Percentiles rank a stretch among this genome's conserved stretches.
These are phyloP conservation scores for Drosophila lutescens DNA, from an alignment of 2,888 invertebrate genomes.

Conservation along the genomic window DNA sequence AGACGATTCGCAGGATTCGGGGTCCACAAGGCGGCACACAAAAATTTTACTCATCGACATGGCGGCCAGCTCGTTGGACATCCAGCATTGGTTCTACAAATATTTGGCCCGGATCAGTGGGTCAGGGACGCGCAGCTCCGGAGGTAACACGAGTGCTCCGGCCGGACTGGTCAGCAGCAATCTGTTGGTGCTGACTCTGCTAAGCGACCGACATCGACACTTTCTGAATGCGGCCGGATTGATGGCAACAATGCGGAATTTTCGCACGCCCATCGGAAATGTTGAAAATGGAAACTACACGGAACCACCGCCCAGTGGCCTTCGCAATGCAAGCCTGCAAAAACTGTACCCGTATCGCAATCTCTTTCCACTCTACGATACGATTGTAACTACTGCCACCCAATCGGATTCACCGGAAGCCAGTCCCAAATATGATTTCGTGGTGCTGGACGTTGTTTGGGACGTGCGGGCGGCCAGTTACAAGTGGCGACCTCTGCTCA, in stretches of 20 bases:
- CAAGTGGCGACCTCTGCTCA: constrained; percentile 84
- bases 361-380: constrained; percentile 84
- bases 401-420: constrained; percentile 24
- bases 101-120: constrained; percentile 76
- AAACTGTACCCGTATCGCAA: constrained; percentile 80
- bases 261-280: constrained; percentile 53
- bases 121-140: not conserved
- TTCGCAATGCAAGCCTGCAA: constrained; percentile 57
- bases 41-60: constrained; percentile 84
- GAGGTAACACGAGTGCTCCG: constrained; percentile 20
- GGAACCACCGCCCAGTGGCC: constrained; percentile 9
- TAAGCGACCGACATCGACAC: constrained; percentile 84
- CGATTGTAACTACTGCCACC: constrained; percentile 70
- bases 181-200: constrained; percentile 83
- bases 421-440: constrained; percentile 82
- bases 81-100: constrained; percentile 83
- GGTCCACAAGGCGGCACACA: constrained; percentile 60
- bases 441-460: constrained; percentile 83
- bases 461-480: constrained; percentile 42
- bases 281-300: constrained; percentile 2
- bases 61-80: constrained; percentile 83
- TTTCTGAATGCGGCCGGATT: constrained; percentile 82
- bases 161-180: constrained; percentile 76
- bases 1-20: not conserved
- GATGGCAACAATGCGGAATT: constrained; percentile 80